A percentile compares a stretch with the other conserved stretches of the same genome.
These are phyloP conservation scores for Caenorhabditis tropicalis DNA, from an alignment of 1,140 invertebrate genomes.

Conservation along the genomic window DNA sequence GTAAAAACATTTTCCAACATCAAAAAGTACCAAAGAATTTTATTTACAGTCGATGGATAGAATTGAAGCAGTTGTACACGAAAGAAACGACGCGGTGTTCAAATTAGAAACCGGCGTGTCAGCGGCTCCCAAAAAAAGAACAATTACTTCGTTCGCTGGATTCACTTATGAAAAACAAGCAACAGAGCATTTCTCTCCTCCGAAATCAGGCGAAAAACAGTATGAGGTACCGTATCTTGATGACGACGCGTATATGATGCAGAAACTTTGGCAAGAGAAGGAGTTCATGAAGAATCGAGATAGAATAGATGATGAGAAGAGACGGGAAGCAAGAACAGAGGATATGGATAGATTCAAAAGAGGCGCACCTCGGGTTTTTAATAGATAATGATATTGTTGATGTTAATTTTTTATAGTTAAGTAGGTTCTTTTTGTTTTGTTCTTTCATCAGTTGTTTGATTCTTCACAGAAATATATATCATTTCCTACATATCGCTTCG, in stretches of 20 bases:
- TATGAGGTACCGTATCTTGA: conserved; percentile 70
- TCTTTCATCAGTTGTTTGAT: neutral
- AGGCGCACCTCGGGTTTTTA: conserved; percentile 51
- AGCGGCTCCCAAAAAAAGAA: conserved; percentile 75
- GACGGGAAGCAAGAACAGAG: conserved; percentile 29
- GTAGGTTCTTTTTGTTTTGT: neutral
- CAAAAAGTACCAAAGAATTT: conserved; percentile 4
- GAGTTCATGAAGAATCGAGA: conserved; percentile 58
- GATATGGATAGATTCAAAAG: conserved; percentile 50
- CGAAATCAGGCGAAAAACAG: conserved; percentile 62
- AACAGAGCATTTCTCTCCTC: conserved; percentile 63
- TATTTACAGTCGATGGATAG: conserved; percentile 86
- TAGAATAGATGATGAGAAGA: conserved; percentile 25
- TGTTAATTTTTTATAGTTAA: neutral
- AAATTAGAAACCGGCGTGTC: conserved; percentile 85
- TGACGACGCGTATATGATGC: conserved; percentile 70
- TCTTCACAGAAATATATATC: neutral
- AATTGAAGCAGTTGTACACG: conserved; percentile 86
- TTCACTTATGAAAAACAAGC: conserved; percentile 70
- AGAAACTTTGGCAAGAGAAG: conserved; percentile 70
- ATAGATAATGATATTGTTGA: neutral
- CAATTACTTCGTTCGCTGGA: conserved; percentile 67
- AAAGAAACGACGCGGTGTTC: conserved; percentile 89
- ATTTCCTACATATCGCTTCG: too few species aligned
- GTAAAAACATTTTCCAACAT: conserved; percentile 74